These are phyloP conservation scores for Morpho achilles DNA, from an alignment of 2,888 invertebrate species.

Conservation along the genomic window DNA sequence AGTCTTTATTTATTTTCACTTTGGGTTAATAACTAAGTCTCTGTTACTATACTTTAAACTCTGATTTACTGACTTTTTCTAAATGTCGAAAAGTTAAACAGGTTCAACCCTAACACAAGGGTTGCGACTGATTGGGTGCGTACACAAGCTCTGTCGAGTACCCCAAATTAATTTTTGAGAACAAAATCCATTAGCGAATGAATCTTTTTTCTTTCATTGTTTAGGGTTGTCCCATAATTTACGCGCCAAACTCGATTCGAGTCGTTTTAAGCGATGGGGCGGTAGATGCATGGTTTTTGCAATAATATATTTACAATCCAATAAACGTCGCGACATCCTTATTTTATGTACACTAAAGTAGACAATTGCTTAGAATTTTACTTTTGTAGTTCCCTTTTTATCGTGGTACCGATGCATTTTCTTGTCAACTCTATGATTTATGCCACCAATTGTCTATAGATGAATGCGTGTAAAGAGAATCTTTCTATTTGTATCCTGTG, in stretches of 20 bases:
- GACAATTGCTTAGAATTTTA: slow-evolving; percentile 26
- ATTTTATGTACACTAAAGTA: slow-evolving; percentile 29
- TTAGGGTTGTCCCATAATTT: slow-evolving; percentile 74
- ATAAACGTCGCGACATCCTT: slow-evolving; percentile 23
- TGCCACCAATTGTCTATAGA: slow-evolving; percentile 70
- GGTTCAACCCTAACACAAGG: slow-evolving; percentile 40
- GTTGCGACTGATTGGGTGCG: slow-evolving; percentile 62
- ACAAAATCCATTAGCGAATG: slow-evolving; percentile 77
- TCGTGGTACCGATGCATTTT: slow-evolving; percentile 53
- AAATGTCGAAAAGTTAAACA: neutral
- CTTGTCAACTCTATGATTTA: slow-evolving; percentile 76
- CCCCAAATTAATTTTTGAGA: slow-evolving; percentile 77
- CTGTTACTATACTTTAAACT: too few relatives aligned
- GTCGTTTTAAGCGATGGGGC: slow-evolving; percentile 72
- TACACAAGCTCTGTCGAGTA: slow-evolving; percentile 68
- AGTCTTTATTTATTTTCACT: too few relatives aligned
- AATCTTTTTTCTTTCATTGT: slow-evolving; percentile 67
- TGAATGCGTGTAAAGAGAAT: slow-evolving; percentile 72
- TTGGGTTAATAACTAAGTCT: too few relatives aligned
- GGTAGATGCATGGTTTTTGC: slow-evolving; percentile 50
- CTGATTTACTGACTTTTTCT: too few relatives aligned
- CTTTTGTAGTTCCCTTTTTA: slow-evolving; percentile 21
- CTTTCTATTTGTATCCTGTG: slow-evolving; percentile 62
- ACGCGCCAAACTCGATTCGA: slow-evolving; percentile 70
- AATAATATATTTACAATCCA: slow-evolving; percentile 16